Evolutionary conservation across 1,140 invertebrate genomes (phyloP).

Genomic region (Euura lappo): DNA sequence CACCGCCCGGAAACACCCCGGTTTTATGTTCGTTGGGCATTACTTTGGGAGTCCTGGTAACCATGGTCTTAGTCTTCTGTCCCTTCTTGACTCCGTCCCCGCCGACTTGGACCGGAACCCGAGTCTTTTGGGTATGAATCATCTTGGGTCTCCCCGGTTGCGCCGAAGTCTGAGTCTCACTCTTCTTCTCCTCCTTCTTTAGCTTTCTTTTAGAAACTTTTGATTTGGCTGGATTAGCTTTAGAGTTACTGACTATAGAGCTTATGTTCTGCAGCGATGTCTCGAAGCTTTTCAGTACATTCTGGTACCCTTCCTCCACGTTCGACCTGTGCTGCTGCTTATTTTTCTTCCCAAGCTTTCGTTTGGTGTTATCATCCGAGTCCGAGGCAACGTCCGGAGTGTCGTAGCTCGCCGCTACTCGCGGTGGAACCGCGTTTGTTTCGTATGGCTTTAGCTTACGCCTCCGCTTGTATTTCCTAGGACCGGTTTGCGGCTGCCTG

Average conservation of each 20-base stretch:
- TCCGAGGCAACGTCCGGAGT: slow-evolving; percentile 52
- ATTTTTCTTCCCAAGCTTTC: slow-evolving; percentile 50
- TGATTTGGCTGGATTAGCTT: slow-evolving; percentile 50
- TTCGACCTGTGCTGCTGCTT: slow-evolving; percentile 53
- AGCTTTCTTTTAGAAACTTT: slow-evolving; percentile 49
- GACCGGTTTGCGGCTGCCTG: slow-evolving; percentile 75
- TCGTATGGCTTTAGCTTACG: slow-evolving; percentile 75
- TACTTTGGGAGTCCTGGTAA: slow-evolving; percentile 62
- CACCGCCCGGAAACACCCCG: slow-evolving; percentile 53
- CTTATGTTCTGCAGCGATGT: slow-evolving; percentile 64
- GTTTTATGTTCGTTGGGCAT: slow-evolving; percentile 57
- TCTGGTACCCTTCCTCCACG: slow-evolving; percentile 58
- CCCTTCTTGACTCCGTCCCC: slow-evolving; percentile 61
- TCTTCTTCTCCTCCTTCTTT: slow-evolving; percentile 55
- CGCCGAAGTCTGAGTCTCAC: slow-evolving; percentile 40
- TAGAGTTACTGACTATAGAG: slow-evolving; percentile 57
- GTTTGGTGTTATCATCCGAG: slow-evolving; percentile 59
- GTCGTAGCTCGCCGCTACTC: slow-evolving; percentile 55
- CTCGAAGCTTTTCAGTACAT: slow-evolving; percentile 61
- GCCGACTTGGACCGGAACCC: slow-evolving; percentile 61
- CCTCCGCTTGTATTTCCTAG: slow-evolving; percentile 79
- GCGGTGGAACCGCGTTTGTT: slow-evolving; percentile 39
- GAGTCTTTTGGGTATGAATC: slow-evolving; percentile 75
- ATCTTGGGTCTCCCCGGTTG: slow-evolving; percentile 68
- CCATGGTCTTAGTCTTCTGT: slow-evolving; percentile 66